phyloP scores from a whole-genome alignment of 2,888 invertebrate genomes.

The Nemapogon koenigi region DNA sequence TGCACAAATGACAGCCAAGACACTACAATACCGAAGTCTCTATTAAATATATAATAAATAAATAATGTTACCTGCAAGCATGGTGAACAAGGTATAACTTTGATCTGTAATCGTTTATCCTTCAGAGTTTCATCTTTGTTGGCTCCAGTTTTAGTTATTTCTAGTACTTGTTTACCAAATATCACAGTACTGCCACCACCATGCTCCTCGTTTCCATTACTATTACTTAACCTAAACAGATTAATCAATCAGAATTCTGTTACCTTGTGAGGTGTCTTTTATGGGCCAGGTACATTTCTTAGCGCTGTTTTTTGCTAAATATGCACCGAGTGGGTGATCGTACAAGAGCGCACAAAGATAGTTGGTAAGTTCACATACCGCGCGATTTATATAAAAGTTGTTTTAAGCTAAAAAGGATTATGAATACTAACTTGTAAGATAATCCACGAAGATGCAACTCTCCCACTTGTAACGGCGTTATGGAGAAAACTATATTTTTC shows the following conservation, averaged over 20 bases:
- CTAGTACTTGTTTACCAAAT: constrained; percentile 68
- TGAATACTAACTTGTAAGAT: constrained; percentile 62
- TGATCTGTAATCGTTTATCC: constrained; percentile 78
- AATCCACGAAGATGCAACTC: constrained; percentile 77
- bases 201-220: constrained; percentile 27
- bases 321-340: too few relatives aligned
- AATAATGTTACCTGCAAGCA: constrained; percentile 72
- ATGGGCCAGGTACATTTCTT: too few relatives aligned
- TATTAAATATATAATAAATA: background rate
- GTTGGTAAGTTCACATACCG: too few relatives aligned
- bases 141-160: constrained; percentile 48
- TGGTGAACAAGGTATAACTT: constrained; percentile 80
- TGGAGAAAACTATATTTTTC: constrained; percentile 70
- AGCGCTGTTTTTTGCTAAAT: too few relatives aligned
- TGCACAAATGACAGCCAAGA: too few relatives aligned
- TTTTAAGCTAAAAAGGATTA: too few relatives aligned
- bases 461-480: constrained; percentile 79
- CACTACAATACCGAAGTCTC: too few relatives aligned
- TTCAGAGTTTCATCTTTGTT: constrained; percentile 56
- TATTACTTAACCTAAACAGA: constrained; percentile 4
- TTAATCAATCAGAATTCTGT: too few relatives aligned
- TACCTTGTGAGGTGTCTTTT: too few relatives aligned
- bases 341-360: too few relatives aligned
- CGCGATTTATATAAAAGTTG: too few relatives aligned
- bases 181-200: constrained; percentile 51